These are phyloP conservation scores for Ariopsis seemanni DNA, from an alignment of 2,113 vertebrate species.

Conservation along the genomic window DNA sequence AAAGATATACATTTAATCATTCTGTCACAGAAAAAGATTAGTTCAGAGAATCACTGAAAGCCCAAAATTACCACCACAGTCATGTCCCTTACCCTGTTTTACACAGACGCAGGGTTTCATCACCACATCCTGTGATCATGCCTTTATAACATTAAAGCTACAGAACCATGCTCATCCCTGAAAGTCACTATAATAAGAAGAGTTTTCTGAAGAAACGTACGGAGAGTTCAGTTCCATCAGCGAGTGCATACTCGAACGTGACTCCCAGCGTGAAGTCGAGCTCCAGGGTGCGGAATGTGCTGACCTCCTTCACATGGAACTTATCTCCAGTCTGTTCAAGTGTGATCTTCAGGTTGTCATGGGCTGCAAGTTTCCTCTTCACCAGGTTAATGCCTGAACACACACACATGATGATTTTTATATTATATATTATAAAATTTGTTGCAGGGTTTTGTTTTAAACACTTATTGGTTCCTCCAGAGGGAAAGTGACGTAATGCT, in stretches of 20 bases:
- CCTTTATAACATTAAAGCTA: not conserved
- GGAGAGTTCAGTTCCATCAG: conserved; percentile 86
- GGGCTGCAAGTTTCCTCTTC: conserved; percentile 89
- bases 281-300: conserved; percentile 81
- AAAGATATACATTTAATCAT: no score
- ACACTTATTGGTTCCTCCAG: not conserved
- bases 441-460: not conserved
- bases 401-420: not conserved
- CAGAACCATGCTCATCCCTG: not conserved
- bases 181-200: not conserved
- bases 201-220: conserved; percentile 69
- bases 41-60: no score
- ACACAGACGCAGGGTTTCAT: not conserved
- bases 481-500: not conserved
- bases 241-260: conserved; percentile 81
- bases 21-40: no score
- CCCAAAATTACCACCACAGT: no score
- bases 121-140: not conserved
- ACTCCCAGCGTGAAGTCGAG: conserved; percentile 84
- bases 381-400: conserved; percentile 81
- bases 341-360: conserved; percentile 87
- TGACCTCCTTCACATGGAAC: conserved; percentile 85
- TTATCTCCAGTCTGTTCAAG: conserved; percentile 84
- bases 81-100: not conserved
- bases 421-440: not conserved